phyloP scores from a whole-genome alignment of 2,797 vertebrate species.

The Carduelis carduelis region DNA sequence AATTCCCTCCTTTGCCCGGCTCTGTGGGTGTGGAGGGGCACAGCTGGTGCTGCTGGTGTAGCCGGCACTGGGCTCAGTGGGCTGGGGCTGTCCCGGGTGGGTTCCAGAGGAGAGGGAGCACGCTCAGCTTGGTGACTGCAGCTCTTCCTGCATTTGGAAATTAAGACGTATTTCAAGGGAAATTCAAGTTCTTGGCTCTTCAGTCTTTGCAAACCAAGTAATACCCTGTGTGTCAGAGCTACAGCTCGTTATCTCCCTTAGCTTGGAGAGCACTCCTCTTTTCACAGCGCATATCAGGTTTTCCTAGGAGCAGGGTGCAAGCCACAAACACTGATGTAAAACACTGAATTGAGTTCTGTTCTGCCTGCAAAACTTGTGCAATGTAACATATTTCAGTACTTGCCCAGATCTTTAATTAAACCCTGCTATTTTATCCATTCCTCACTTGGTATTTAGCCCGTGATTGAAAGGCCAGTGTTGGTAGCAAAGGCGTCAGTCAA shows the following conservation, averaged over 20 bases:
- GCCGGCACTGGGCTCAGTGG: background rate
- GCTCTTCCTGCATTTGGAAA: background rate
- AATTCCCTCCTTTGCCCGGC: conserved; percentile 9
- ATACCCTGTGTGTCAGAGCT: background rate
- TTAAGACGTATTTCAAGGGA: background rate
- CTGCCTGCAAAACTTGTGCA: background rate
- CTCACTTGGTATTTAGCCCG: background rate
- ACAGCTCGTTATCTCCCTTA: background rate
- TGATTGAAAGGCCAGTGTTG: background rate
- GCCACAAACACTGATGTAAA: background rate
- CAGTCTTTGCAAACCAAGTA: background rate
- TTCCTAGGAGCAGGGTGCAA: background rate
- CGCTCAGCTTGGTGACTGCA: background rate
- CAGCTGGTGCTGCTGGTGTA: background rate
- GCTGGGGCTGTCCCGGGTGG: accelerated
- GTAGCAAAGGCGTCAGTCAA: conserved; percentile 5
- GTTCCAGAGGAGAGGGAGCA: background rate
- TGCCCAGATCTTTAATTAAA: conserved; percentile 22
- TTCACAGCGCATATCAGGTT: background rate
- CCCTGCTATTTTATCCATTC: conserved; percentile 19
- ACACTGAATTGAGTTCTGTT: background rate
- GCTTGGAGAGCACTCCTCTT: background rate
- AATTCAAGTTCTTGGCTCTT: background rate
- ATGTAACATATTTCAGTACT: background rate
- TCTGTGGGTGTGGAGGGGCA: conserved; percentile 37